Percentiles rank a stretch among this genome's conserved stretches.
Conservation (phyloP, 2,113 vertebrate species). For the Austrofundulus limnaeus region DNA sequence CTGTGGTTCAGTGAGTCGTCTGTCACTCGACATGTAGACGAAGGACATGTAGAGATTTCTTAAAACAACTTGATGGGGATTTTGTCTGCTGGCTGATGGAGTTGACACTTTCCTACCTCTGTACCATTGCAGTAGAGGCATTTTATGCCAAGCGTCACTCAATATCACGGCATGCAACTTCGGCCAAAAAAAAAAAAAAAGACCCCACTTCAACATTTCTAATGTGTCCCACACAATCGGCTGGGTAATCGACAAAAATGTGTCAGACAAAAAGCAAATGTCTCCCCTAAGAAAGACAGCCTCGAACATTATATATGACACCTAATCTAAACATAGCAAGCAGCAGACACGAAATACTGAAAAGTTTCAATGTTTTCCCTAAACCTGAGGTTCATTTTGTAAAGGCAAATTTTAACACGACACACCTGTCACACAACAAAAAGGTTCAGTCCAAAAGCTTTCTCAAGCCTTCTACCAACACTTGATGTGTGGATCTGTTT, state of each 20-base stretch:
- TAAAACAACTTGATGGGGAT: conserved; percentile 62
- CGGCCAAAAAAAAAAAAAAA: conserved; percentile 30
- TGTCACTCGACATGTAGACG: conserved; percentile 40
- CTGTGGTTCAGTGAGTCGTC: conserved; percentile 37
- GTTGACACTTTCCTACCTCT: conserved; percentile 62
- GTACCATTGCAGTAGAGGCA: conserved; percentile 56
- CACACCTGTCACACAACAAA: too few relatives aligned
- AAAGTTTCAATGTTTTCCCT: too few relatives aligned
- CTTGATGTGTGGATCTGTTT: too few relatives aligned
- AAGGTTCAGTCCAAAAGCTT: too few relatives aligned
- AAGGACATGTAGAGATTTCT: conserved; percentile 29
- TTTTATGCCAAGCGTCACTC: conserved; percentile 65
- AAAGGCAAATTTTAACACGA: too few relatives aligned
- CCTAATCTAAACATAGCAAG: conserved; percentile 25
- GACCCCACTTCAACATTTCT: conserved; percentile 45
- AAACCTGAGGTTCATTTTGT: too few relatives aligned
- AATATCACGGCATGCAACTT: conserved; percentile 52
- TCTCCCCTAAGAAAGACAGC: conserved; percentile 31
- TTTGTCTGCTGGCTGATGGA: conserved; percentile 61
- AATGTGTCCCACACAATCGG: conserved; percentile 44
- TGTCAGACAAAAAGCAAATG: conserved; percentile 15
- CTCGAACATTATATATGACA: conserved; percentile 31
- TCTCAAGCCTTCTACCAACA: too few relatives aligned
- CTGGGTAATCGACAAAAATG: conserved; percentile 53
- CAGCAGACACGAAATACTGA: background rate